These are phyloP conservation scores for Macroramphosus scolopax DNA, from an alignment of 2,797 vertebrate genomes.

Conservation along the genomic window DNA sequence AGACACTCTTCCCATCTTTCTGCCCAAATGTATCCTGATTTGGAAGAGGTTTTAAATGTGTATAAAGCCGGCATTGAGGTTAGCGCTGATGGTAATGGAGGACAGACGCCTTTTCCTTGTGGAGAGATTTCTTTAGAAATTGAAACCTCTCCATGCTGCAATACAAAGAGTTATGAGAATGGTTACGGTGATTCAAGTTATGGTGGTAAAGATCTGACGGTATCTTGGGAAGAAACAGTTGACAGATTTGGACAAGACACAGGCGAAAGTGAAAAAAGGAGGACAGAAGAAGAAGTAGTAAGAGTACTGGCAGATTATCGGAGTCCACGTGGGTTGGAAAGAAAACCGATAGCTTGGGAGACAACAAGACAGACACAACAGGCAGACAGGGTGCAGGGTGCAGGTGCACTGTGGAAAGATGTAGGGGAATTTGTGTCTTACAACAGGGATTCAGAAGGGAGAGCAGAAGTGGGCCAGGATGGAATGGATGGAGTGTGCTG, in stretches of 20 bases:
- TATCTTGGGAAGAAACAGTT: constrained; percentile 9
- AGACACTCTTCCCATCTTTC: constrained; percentile 14
- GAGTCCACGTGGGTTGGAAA: constrained; percentile 9
- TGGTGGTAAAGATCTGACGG: neutral
- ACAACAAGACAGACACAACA: constrained; percentile 7
- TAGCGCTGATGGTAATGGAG: constrained; percentile 17
- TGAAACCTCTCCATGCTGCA: constrained; percentile 18
- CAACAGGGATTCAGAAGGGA: constrained; percentile 31
- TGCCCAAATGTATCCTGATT: constrained; percentile 12
- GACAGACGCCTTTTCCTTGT: neutral
- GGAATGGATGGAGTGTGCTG: constrained; percentile 48
- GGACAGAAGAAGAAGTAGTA: constrained; percentile 3
- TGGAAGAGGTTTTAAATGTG: constrained; percentile 65
- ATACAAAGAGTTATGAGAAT: constrained; percentile 4
- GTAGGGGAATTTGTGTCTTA: constrained; percentile 4
- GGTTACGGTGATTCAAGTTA: neutral
- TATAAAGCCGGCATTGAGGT: constrained; percentile 52
- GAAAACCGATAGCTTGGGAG: constrained; percentile 25
- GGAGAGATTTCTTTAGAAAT: constrained; percentile 10
- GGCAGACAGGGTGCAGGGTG: constrained; percentile 6
- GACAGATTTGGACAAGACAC: constrained; percentile 8
- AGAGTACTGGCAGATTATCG: constrained; percentile 5
- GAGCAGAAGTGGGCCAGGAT: constrained; percentile 7
- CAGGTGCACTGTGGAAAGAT: constrained; percentile 6
- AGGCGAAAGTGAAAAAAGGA: constrained; percentile 10